phyloP scores from a whole-genome alignment of 23 tunicate species.

The Styela plicata region DNA sequence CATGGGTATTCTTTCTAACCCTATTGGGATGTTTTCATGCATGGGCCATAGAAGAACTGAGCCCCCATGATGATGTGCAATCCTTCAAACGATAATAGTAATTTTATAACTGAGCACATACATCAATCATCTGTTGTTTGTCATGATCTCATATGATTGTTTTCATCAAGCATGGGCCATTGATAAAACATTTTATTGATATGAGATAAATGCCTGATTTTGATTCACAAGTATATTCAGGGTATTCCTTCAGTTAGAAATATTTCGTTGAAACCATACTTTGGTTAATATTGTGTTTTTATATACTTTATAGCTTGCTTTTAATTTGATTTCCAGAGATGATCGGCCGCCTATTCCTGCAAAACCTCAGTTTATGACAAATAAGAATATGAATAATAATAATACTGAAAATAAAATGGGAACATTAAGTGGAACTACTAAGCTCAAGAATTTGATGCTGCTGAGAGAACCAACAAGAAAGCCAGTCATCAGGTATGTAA shows the following conservation, averaged over 20 bases:
- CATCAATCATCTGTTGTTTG: too few relatives aligned
- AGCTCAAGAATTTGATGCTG: slow-evolving; percentile 26
- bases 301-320: background rate
- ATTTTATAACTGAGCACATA: too few relatives aligned
- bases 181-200: too few relatives aligned
- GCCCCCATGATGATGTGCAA: too few relatives aligned
- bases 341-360: slow-evolving; percentile 29
- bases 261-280: too few relatives aligned
- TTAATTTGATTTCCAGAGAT: background rate
- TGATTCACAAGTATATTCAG: background rate
- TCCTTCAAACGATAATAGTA: too few relatives aligned
- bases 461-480: slow-evolving; percentile 21
- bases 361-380: slow-evolving; percentile 29
- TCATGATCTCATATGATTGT: too few relatives aligned
- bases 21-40: too few relatives aligned
- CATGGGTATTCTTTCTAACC: too few relatives aligned
- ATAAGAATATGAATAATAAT: slow-evolving; percentile 28
- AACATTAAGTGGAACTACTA: slow-evolving; percentile 21
- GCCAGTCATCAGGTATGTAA: slow-evolving; percentile 21
- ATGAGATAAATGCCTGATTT: background rate
- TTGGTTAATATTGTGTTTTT: background rate
- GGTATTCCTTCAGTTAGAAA: too few relatives aligned
- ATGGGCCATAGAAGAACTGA: too few relatives aligned
- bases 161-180: too few relatives aligned
- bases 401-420: background rate